Evolutionary conservation across 2,888 invertebrate genomes (phyloP).

Genomic region (Epinotia demarniana): DNA sequence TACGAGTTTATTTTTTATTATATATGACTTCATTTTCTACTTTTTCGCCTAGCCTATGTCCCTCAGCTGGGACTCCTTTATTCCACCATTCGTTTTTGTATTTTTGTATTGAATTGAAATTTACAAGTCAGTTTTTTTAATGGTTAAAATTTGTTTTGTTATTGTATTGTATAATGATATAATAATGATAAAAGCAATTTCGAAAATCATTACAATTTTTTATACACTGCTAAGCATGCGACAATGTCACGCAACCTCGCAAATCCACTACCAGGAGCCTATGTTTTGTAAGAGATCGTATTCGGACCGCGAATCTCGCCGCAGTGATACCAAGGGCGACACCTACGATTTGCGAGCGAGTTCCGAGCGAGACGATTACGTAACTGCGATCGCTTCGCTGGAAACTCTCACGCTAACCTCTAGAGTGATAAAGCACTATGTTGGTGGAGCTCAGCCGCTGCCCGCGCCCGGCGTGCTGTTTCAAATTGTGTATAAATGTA

Average conservation of each 20-base stretch:
- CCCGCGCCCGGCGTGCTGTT: not conserved
- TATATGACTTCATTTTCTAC: not conserved
- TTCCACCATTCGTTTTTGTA: constrained; percentile 5
- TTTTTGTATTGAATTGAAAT: constrained; percentile 7
- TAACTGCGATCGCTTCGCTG: not conserved
- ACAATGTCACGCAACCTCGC: not conserved
- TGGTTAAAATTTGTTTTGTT: not conserved
- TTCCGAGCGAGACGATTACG: not conserved
- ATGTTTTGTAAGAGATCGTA: constrained; percentile 8
- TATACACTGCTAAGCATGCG: not conserved
- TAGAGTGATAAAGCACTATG: not conserved
- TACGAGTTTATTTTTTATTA: constrained; percentile 5
- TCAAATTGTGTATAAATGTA: constrained; percentile 27
- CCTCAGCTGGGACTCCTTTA: not conserved
- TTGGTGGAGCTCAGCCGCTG: not conserved
- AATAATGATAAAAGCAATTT: constrained; percentile 1
- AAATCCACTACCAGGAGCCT: not conserved
- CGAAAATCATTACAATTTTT: not conserved
- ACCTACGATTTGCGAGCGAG: not conserved
- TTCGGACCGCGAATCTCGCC: constrained; percentile 9
- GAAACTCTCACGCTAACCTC: not conserved
- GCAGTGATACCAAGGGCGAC: constrained; percentile 19
- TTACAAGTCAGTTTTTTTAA: constrained; percentile 8
- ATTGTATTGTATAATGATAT: not conserved
- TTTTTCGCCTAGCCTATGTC: not conserved